Percentiles rank a stretch among this genome's conserved stretches.
phyloP scores from a whole-genome alignment of 92 coral and sea anemone genomes.

The Umimayanthus kanabou region DNA sequence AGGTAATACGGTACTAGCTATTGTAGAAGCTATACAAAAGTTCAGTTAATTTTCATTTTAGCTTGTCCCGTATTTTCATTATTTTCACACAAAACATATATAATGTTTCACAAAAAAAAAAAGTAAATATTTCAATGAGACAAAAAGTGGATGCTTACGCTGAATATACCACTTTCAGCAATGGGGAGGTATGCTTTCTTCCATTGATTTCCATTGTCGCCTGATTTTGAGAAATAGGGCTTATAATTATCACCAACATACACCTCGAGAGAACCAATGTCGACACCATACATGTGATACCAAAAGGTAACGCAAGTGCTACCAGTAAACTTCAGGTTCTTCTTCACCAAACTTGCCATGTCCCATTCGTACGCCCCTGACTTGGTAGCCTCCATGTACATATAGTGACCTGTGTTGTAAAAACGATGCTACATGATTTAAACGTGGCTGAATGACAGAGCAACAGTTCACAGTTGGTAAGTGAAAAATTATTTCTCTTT shows the following conservation, averaged over 20 bases:
- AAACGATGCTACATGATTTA: no score
- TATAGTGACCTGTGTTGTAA: not conserved
- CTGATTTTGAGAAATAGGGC: not conserved
- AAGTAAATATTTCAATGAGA: no score
- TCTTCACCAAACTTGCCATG: not conserved
- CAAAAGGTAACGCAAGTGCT: not conserved
- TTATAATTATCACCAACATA: not conserved
- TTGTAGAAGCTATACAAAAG: no score
- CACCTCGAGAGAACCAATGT: not conserved
- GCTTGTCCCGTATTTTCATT: no score
- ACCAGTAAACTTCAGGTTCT: not conserved
- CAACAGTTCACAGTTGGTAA: no score
- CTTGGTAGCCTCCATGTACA: not conserved
- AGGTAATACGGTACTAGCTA: no score
- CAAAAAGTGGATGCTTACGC: not conserved
- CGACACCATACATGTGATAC: not conserved
- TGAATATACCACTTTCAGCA: not conserved
- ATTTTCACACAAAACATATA: no score
- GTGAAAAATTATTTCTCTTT: no score
- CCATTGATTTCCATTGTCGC: not conserved
- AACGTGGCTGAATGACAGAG: no score
- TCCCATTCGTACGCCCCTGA: not conserved
- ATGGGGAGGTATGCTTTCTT: not conserved
- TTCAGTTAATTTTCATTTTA: no score
- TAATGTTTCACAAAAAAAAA: no score